These are phyloP conservation scores for Agonopterix alstromeriana DNA, from an alignment of 2,888 invertebrate species.

Conservation along the genomic window DNA sequence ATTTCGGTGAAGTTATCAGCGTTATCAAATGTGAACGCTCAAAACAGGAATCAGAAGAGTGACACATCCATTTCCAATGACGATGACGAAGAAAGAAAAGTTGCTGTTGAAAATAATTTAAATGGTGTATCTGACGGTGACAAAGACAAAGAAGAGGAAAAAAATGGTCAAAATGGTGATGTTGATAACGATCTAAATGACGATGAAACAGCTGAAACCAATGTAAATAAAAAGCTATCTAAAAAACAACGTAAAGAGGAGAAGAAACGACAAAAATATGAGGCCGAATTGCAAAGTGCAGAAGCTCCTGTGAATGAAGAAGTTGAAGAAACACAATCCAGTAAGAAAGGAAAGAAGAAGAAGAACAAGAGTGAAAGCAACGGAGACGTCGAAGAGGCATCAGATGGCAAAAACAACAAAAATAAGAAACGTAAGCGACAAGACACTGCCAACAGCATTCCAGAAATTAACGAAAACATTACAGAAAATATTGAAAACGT, in stretches of 20 bases:
- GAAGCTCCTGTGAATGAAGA: slow-evolving; percentile 34
- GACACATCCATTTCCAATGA: slow-evolving; percentile 12
- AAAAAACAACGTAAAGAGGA: slow-evolving; percentile 68
- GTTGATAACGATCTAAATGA: slow-evolving; percentile 1
- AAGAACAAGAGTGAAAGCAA: slow-evolving; percentile 50
- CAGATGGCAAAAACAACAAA: slow-evolving; percentile 30
- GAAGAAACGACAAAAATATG: slow-evolving; percentile 65
- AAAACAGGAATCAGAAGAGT: slow-evolving; percentile 33
- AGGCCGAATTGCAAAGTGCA: slow-evolving; percentile 61
- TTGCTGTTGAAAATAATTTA: slow-evolving; percentile 15
- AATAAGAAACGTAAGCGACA: slow-evolving; percentile 62
- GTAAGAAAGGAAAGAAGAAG: slow-evolving; percentile 61
- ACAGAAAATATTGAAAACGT: slow-evolving; percentile 25
- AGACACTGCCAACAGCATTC: slow-evolving; percentile 49
- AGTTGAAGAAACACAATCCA: slow-evolving; percentile 20
- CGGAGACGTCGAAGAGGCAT: slow-evolving; percentile 29
- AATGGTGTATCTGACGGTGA: slow-evolving; percentile 10
- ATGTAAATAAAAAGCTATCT: slow-evolving; percentile 35
- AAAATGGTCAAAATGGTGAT: slow-evolving; percentile 17
- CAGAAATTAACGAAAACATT: slow-evolving; percentile 13
- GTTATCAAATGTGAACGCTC: slow-evolving; percentile 46
- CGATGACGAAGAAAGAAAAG: slow-evolving; percentile 11
- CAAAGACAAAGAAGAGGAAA: slow-evolving; percentile 17
- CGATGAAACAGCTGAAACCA: slow-evolving; percentile 15
- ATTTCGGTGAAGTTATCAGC: slow-evolving; percentile 73